phyloP scores from a whole-genome alignment of 2,888 invertebrate genomes.

The Andrena haemorrhoa region DNA sequence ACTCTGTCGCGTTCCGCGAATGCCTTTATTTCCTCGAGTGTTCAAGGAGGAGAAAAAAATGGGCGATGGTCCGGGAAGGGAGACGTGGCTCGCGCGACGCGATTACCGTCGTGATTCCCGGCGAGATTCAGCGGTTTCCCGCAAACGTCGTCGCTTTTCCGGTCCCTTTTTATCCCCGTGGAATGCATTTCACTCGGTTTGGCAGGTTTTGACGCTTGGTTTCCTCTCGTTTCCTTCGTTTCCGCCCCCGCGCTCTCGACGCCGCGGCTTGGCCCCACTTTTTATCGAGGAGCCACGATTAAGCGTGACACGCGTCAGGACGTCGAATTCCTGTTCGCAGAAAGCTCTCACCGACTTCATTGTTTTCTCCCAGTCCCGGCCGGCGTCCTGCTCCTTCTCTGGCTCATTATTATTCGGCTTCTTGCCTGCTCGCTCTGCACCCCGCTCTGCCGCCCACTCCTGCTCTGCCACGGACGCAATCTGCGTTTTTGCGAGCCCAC shows the following conservation, averaged over 20 bases:
- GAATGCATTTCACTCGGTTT: slow-evolving; percentile 45
- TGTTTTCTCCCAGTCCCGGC: slow-evolving; percentile 14
- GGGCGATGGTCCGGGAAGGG: neutral
- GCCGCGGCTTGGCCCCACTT: neutral
- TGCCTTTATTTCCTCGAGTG: slow-evolving; percentile 18
- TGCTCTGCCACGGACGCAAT: slow-evolving; percentile 16
- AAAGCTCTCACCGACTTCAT: slow-evolving; percentile 22
- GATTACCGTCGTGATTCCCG: slow-evolving; percentile 38
- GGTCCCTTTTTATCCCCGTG: neutral
- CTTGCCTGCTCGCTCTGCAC: slow-evolving; percentile 19
- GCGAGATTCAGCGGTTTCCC: slow-evolving; percentile 30
- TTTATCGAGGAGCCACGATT: slow-evolving; percentile 17
- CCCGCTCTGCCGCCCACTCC: slow-evolving; percentile 7
- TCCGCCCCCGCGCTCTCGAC: neutral
- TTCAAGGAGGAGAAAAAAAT: slow-evolving; percentile 3
- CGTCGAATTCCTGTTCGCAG: slow-evolving; percentile 14
- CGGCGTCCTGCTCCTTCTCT: neutral
- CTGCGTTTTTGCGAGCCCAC: slow-evolving; percentile 41
- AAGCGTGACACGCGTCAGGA: slow-evolving; percentile 38
- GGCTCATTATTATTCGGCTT: slow-evolving; percentile 39
- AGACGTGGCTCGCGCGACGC: slow-evolving; percentile 4
- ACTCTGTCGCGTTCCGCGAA: slow-evolving; percentile 15
- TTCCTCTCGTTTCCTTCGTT: neutral
- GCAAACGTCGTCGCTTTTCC: neutral
- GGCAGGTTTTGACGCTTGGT: slow-evolving; percentile 37